Evolutionary conservation across 2,888 invertebrate species (phyloP).

Genomic region (Chrysotoxum bicinctum): DNA sequence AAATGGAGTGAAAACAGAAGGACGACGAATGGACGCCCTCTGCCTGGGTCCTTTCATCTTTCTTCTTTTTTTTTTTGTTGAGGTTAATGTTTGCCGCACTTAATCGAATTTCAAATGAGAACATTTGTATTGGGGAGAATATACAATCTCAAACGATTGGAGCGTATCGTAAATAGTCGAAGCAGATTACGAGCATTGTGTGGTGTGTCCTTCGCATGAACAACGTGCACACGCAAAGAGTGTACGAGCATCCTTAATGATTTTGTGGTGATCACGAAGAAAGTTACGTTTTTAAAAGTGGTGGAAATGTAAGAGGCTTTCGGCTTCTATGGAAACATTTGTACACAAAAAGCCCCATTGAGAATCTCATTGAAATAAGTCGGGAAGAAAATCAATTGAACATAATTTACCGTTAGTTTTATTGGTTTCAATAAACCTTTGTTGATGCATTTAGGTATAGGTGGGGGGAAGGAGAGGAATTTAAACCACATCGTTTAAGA

Average conservation of each 20-base stretch:
- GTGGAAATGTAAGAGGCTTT: slow-evolving; percentile 32
- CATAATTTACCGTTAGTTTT: slow-evolving; percentile 19
- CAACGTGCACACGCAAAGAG: neutral
- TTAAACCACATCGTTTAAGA: neutral
- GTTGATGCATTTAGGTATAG: neutral
- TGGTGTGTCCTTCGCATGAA: slow-evolving; percentile 28
- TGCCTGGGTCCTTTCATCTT: slow-evolving; percentile 1
- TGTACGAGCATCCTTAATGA: slow-evolving; percentile 47
- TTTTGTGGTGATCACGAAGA: slow-evolving; percentile 29
- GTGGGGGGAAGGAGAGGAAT: neutral
- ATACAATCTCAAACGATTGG: slow-evolving; percentile 34
- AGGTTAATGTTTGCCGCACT: slow-evolving; percentile 70
- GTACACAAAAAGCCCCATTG: neutral
- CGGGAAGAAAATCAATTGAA: slow-evolving; percentile 23
- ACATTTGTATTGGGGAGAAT: slow-evolving; percentile 60
- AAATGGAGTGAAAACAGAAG: slow-evolving; percentile 44
- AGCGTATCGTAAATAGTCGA: slow-evolving; percentile 59
- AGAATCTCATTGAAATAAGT: slow-evolving; percentile 17
- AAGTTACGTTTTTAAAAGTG: slow-evolving; percentile 22
- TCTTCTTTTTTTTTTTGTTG: slow-evolving; percentile 38
- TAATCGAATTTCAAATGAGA: slow-evolving; percentile 71
- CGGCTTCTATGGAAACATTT: slow-evolving; percentile 4
- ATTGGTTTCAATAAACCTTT: slow-evolving; percentile 21
- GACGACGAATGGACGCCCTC: neutral
- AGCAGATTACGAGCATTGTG: slow-evolving; percentile 49